Conservation (phyloP, 2,888 invertebrate species). For the Parochlus steinenii region DNA sequence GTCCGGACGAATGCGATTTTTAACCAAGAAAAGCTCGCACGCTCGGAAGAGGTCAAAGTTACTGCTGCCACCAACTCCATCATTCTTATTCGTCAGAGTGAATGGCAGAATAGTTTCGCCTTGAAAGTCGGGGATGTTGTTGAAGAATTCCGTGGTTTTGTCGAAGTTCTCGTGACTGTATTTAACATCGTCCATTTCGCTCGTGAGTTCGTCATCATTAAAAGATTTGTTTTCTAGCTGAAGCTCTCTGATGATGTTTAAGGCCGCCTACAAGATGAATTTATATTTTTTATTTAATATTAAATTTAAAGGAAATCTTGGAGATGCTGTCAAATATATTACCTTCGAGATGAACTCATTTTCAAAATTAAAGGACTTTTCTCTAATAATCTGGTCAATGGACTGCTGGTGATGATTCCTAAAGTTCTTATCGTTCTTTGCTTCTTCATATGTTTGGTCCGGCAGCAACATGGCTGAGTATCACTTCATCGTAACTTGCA, state of each 20-base stretch:
- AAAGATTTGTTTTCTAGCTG: constrained; percentile 22
- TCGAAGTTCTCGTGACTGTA: constrained; percentile 18
- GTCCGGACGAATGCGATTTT: constrained; percentile 53
- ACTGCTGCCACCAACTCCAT: constrained; percentile 9
- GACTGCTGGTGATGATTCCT: too few relatives aligned
- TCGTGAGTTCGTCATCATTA: neutral
- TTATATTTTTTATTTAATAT: too few relatives aligned
- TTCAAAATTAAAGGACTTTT: too few relatives aligned
- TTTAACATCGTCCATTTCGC: neutral
- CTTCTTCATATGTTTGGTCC: constrained; percentile 62
- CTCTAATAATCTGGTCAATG: too few relatives aligned
- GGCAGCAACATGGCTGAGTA: constrained; percentile 66
- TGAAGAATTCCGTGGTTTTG: constrained; percentile 23
- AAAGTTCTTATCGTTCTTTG: too few relatives aligned
- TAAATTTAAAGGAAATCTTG: too few relatives aligned
- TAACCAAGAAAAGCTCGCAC: constrained; percentile 44
- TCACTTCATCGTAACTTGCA: too few relatives aligned
- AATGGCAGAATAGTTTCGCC: constrained; percentile 20
- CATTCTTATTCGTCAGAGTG: constrained; percentile 12
- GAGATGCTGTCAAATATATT: too few relatives aligned
- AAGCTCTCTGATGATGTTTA: constrained; percentile 20
- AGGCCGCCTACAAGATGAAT: too few relatives aligned
- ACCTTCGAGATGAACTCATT: too few relatives aligned
- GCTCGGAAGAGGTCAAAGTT: constrained; percentile 27
- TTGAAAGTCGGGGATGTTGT: constrained; percentile 24